phyloP scores from a whole-genome alignment of 2,888 invertebrate species.

The Tortrix viridana region DNA sequence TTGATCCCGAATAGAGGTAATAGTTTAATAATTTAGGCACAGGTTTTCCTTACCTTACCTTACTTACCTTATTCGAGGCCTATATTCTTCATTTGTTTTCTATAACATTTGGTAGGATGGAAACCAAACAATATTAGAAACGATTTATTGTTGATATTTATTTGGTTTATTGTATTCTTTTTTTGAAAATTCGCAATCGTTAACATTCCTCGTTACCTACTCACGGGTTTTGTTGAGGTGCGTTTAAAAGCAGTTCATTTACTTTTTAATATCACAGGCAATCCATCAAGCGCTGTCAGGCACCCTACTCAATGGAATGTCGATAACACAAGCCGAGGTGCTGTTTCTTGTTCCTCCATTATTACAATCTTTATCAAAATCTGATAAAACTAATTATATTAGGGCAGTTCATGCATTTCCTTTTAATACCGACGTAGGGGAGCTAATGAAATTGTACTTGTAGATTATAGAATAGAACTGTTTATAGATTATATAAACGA shows the following conservation, averaged over 20 bases:
- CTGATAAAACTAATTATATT: slow-evolving; percentile 44
- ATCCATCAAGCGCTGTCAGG: slow-evolving; percentile 72
- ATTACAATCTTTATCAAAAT: slow-evolving; percentile 44
- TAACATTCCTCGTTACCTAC: background rate
- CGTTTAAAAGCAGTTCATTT: slow-evolving; percentile 69
- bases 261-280: slow-evolving; percentile 70
- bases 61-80: too few relatives aligned
- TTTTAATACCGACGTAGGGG: slow-evolving; percentile 4
- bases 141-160: too few relatives aligned
- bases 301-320: slow-evolving; percentile 61
- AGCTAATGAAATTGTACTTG: background rate
- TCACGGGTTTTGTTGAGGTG: slow-evolving; percentile 2
- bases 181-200: too few relatives aligned
- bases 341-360: slow-evolving; percentile 47
- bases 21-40: too few relatives aligned
- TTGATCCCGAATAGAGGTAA: background rate
- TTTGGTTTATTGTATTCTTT: too few relatives aligned
- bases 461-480: background rate
- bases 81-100: too few relatives aligned
- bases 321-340: slow-evolving; percentile 60
- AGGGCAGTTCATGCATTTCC: slow-evolving; percentile 25
- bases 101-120: too few relatives aligned
- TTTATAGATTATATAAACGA: too few relatives aligned
- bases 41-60: too few relatives aligned
- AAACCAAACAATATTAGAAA: too few relatives aligned